Base-by-base conservation (phyloP, 2,888 invertebrate genomes). In the Lepas anatifera region DNA sequence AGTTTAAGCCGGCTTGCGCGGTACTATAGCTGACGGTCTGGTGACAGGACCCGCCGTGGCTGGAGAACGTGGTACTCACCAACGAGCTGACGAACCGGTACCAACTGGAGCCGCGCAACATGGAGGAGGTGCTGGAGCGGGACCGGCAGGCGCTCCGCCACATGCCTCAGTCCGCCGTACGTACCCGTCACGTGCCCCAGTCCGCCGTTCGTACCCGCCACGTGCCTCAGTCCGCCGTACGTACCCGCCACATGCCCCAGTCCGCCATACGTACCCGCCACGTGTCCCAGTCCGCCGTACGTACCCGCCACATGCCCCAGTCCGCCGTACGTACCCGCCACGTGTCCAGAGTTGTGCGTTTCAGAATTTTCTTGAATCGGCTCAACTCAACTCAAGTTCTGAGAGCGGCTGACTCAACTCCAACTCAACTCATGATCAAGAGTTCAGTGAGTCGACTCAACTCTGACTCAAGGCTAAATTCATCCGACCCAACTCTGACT, bases 11-110 rank as follows among this genome's bases (percentile, higher is more conserved):
- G n/a, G n/a, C n/a, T n/a, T n/a, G n/a, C n/a, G n/a, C n/a, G n/a
- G n/a, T n/a, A n/a, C n/a, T n/a, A n/a, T n/a, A n/a, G n/a, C n/a
- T n/a, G n/a, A n/a, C n/a, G n/a, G n/a, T n/a, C n/a, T n/a, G n/a
- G n/a, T n/a, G 43, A 18, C 52, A 52, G 52, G 52, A 52, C 16
- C 52, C 52, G 27, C 52, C 52, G 29, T 52, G 52, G 52, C 52
- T 52, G 52, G 29, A 3, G 52, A 29, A 13, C 52, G 52, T 52
- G 16, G 16, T 0, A 1, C 27, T 25, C 16, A 29, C 52, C 27
- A 1, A 2, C 27, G 52, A 52, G 11, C 52, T 52, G 27, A 52
- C 29, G 27, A 4, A 52, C 27, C 52, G 25, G 29, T 52, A 52
- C 29, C 52, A 52, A 29, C n/a, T 52, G 52, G 52, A 52, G 52